Conservation (phyloP, 2,888 invertebrate species). For the Lathronympha strigana region DNA sequence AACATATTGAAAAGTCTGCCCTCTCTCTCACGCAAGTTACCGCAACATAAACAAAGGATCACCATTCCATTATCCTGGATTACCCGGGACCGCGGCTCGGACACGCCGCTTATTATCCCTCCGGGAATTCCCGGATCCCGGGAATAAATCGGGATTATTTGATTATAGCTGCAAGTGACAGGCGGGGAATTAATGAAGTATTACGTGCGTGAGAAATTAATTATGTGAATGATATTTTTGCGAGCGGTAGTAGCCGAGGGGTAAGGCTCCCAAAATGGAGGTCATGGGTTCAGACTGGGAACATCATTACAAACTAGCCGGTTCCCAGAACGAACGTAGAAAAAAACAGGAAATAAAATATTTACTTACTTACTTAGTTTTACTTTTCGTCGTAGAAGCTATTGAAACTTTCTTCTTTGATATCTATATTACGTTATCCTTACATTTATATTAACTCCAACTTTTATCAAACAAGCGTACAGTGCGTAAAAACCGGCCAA, state of each 20-base stretch:
- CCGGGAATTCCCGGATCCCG: conserved; percentile 22
- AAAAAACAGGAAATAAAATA: too few relatives aligned
- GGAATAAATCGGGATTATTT: conserved; percentile 33
- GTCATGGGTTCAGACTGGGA: neutral
- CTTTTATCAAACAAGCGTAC: too few relatives aligned
- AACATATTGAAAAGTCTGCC: conserved; percentile 11
- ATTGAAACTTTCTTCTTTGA: too few relatives aligned
- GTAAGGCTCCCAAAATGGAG: neutral
- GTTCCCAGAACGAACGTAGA: too few relatives aligned
- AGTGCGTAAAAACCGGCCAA: too few relatives aligned
- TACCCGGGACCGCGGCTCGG: conserved; percentile 42
- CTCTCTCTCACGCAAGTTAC: conserved; percentile 19
- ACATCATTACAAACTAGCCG: too few relatives aligned
- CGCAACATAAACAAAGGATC: conserved; percentile 49
- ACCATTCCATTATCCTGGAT: conserved; percentile 52
- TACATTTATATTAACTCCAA: too few relatives aligned
- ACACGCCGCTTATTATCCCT: conserved; percentile 38
- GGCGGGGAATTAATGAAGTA: conserved; percentile 10
- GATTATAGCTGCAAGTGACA: conserved; percentile 26
- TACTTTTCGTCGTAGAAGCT: too few relatives aligned
- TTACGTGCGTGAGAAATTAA: conserved; percentile 3
- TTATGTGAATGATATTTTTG: neutral
- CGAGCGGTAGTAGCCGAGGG: too few relatives aligned
- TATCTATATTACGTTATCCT: too few relatives aligned
- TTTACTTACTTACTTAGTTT: too few relatives aligned